These are phyloP conservation scores for Resseliella maxima DNA, from an alignment of 2,888 invertebrate species.

Conservation along the genomic window DNA sequence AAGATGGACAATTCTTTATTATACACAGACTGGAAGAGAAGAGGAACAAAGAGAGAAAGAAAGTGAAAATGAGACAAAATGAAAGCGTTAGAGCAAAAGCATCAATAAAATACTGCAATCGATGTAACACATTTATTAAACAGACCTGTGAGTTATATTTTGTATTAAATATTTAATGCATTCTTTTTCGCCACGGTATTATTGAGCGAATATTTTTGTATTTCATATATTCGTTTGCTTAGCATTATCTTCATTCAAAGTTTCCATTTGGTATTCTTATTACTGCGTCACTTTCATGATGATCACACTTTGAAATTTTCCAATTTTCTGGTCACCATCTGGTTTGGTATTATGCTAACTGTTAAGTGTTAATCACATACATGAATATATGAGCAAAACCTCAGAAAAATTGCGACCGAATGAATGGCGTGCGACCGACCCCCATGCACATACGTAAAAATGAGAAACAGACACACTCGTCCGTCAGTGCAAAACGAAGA, in stretches of 20 bases:
- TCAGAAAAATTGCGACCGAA: constrained; percentile 28
- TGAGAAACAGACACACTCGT: no score
- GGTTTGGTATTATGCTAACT: constrained; percentile 47
- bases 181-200: neutral
- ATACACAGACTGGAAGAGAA: no score
- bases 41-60: no score
- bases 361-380: constrained; percentile 53
- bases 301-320: constrained; percentile 31
- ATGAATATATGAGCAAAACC: constrained; percentile 8
- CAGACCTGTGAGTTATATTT: constrained; percentile 18
- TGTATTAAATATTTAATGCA: constrained; percentile 47
- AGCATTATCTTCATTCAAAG: neutral
- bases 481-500: neutral
- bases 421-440: neutral
- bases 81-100: neutral
- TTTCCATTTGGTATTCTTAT: neutral
- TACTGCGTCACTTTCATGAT: neutral
- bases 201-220: neutral
- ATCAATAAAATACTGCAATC: neutral
- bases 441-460: neutral
- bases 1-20: no score
- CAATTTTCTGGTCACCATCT: constrained; percentile 53
- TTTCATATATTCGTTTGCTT: neutral
- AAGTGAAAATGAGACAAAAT: neutral
- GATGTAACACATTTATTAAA: constrained; percentile 44